A percentile compares a stretch with the other conserved stretches of the same genome.
Evolutionary conservation across 2,797 vertebrate genomes (phyloP).

Genomic region (Typhlichthys subterraneus): DNA sequence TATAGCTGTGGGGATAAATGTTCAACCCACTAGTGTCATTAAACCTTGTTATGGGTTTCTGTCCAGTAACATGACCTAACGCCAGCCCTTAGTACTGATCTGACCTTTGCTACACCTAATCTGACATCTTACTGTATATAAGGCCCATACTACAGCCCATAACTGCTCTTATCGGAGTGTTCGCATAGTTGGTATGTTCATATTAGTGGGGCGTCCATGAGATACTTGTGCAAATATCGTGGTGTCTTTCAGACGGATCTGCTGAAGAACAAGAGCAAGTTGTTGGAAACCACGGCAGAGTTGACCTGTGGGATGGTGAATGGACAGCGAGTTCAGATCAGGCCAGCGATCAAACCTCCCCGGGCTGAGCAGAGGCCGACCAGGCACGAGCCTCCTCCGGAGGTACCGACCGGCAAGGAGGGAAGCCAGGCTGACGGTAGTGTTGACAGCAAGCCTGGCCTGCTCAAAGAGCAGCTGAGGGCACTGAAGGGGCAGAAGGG

Average conservation of each 20-base stretch:
- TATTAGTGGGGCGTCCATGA: background rate
- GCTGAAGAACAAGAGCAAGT: conserved; percentile 80
- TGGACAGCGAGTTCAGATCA: conserved; percentile 73
- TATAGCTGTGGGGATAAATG: no score
- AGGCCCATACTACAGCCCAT: no score
- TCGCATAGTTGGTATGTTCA: background rate
- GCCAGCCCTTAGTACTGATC: no score
- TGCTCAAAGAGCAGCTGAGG: conserved; percentile 60
- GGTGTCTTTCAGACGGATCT: conserved; percentile 83
- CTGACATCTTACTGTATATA: no score
- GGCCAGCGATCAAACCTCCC: conserved; percentile 43
- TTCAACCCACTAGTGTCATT: no score
- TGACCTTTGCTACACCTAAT: no score
- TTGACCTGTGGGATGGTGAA: conserved; percentile 88
- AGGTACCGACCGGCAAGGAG: background rate
- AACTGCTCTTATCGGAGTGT: no score
- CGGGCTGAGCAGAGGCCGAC: conserved; percentile 32
- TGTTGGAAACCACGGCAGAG: conserved; percentile 81
- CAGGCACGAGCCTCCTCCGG: background rate
- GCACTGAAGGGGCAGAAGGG: conserved; percentile 68
- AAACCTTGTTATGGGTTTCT: no score
- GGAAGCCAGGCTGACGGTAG: background rate
- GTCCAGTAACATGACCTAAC: no score
- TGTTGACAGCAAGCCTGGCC: background rate
- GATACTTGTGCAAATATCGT: background rate